Percentiles rank a stretch among this genome's conserved stretches.
These are phyloP conservation scores for Tachysurus vachellii DNA, from an alignment of 2,113 vertebrate species.

Conservation along the genomic window DNA sequence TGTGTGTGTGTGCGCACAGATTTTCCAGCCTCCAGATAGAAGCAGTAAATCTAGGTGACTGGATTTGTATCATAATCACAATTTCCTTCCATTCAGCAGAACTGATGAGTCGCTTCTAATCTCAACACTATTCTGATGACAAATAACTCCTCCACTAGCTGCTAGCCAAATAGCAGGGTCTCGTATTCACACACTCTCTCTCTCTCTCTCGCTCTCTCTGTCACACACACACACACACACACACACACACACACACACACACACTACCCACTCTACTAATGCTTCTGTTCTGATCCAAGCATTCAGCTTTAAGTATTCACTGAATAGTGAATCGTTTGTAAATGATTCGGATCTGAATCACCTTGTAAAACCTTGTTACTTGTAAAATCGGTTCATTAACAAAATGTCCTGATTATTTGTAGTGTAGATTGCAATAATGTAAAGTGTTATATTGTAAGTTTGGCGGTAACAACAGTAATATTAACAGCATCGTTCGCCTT, in stretches of 20 bases:
- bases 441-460: too few relatives aligned
- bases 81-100: not conserved
- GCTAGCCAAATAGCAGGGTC: not conserved
- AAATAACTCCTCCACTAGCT: not conserved
- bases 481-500: too few relatives aligned
- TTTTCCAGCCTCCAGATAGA: not conserved
- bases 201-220: not conserved
- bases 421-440: not conserved
- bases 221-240: not conserved
- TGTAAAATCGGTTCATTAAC: not conserved
- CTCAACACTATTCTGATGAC: not conserved
- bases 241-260: not conserved
- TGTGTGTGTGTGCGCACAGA: not conserved
- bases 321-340: not conserved
- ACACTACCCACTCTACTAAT: not conserved
- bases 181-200: not conserved
- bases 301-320: not conserved
- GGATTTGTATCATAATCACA: not conserved
- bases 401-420: not conserved
- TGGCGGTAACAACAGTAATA: too few relatives aligned
- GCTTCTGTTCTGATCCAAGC: not conserved
- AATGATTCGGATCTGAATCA: not conserved
- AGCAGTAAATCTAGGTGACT: constrained; percentile 5
- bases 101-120: constrained; percentile 9
- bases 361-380: too few relatives aligned